Percentiles rank a stretch among this genome's conserved stretches.
Conservation (phyloP, 2,888 invertebrate species). For the Morpho helenor region DNA sequence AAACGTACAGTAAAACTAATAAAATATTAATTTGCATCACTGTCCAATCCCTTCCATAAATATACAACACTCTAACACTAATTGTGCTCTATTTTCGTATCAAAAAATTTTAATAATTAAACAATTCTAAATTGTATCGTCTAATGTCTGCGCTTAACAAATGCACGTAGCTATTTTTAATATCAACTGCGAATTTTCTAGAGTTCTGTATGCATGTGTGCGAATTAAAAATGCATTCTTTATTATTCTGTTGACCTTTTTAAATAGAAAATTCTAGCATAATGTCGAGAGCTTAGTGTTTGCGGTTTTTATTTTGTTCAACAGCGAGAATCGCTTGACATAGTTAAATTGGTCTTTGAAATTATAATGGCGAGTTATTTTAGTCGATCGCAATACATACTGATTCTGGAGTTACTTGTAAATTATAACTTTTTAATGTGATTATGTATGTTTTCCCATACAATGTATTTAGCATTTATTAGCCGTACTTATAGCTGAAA, state of each 20-base stretch:
- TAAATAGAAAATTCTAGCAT: constrained; percentile 8
- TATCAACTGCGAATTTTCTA: constrained; percentile 10
- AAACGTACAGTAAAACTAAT: too few species aligned
- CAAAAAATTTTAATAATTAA: not conserved
- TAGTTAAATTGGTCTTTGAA: not conserved
- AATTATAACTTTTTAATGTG: too few species aligned
- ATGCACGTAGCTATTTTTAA: constrained; percentile 11
- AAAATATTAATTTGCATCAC: too few species aligned
- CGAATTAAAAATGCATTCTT: constrained; percentile 11
- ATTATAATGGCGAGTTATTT: too few species aligned
- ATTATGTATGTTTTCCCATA: too few species aligned
- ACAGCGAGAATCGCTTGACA: not conserved
- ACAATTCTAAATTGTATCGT: not conserved
- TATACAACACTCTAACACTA: too few species aligned
- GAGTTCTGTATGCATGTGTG: constrained; percentile 11
- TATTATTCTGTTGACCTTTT: constrained; percentile 11
- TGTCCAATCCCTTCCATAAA: too few species aligned
- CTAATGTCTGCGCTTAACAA: constrained; percentile 5
- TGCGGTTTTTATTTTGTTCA: constrained; percentile 1
- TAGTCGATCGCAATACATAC: too few species aligned
- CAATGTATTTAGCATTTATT: too few species aligned
- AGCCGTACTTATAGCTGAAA: too few species aligned
- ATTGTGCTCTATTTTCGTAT: too few species aligned
- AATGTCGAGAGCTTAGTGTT: constrained; percentile 1
- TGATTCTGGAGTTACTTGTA: too few species aligned